Evolutionary conservation across 2,888 invertebrate species (phyloP), one percentile per base, ranked within the genome.

Genomic region (Apantesis nais): DNA sequence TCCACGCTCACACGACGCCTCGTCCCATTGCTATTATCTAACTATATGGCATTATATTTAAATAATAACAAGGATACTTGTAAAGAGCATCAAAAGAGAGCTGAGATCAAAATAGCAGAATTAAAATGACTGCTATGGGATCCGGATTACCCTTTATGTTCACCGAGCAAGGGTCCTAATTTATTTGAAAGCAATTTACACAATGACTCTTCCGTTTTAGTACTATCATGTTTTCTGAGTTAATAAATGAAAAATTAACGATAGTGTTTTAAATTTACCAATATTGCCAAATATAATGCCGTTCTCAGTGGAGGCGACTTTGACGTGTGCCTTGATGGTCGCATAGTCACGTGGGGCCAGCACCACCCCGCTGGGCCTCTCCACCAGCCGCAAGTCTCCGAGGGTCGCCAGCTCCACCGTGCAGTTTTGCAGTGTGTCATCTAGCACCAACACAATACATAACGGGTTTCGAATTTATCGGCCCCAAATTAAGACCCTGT

Each of bases 251-350:
- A 7, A 5, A 22, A 48, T 22, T 5, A 5, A 48, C 7, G 11
- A 52, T n/a, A 52, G 22, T n/a, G 2, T 0, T 19, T 14, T 14
- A 22, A 1, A 58, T 71, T 62, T 11, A 97, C 98, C 98, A 82
- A 99, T 99, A 89, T 99, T 99, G 73, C 99, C 99, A 94, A 99
- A 99, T 83, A 99, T 99, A 82, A 99, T 99, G 72, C 99, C 99
- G 93, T 99, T 99, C 95, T 99, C 99, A 0, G 99, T 99, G 22
- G 99, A 99, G 0, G 99, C 99, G n/a, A 99, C 99, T 94, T 99
- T 99, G 61, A 99, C 99, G 88, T 99, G 99, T 12, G 99, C 99
- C 92, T 99, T 99, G 86, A 99, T 99, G 90, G 99, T 98, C 86
- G 99, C 98, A 93, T 98, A 99, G 95, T 99, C 99, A 85, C 99